Evolutionary conservation across 2,888 invertebrate genomes (phyloP), one percentile per base, ranked within the genome.

Genomic region (Aporophyla nigra): DNA sequence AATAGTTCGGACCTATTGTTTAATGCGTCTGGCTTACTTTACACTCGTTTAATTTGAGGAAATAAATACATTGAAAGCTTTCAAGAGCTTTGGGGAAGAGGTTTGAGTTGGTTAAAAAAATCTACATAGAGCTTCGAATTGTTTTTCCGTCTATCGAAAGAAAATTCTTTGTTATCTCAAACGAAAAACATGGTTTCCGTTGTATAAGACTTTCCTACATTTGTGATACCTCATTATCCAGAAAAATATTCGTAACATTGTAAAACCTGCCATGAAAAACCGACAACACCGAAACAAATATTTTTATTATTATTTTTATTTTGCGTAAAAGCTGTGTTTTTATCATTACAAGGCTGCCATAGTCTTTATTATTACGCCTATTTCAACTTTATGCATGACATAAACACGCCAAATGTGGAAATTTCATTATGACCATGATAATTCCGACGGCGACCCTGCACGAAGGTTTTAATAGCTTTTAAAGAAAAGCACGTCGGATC

Each of bases 341-440:
- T 63, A 76, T n/a, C 74, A 78, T 85, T 71, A 62, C 65, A 75
- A 67, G 70, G 78, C 65, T 53, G 74, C 66, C 71, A 72, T 75
- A 62, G 75, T 70, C 80, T 78, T 78, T 79, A 80, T 87, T 85
- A 87, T 80, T 86, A 86, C 78, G 71, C 77, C 87, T 84, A 83
- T 87, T 87, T 27, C 82, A 84, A 77, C 76, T 87, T 86, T 86
- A 87, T 76, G 84, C 76, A 76, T 76, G 84, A 78, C 78, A 89
- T 88, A 87, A 89, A 87, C 84, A 87, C 68, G 71, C 62, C 68
- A 74, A 86, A 87, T 89, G 86, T 87, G 76, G 53, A 82, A 88
- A 87, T 88, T 83, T 87, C 89, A 83, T 87, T 84, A 83, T 80
- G 74, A 80, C 82, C 69, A 78, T 88, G 87, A 87, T 86, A 71